Percentiles rank a stretch among this genome's conserved stretches.
These are phyloP conservation scores for Triops longicaudatus DNA, from an alignment of 1,140 invertebrate species.

Conservation along the genomic window DNA sequence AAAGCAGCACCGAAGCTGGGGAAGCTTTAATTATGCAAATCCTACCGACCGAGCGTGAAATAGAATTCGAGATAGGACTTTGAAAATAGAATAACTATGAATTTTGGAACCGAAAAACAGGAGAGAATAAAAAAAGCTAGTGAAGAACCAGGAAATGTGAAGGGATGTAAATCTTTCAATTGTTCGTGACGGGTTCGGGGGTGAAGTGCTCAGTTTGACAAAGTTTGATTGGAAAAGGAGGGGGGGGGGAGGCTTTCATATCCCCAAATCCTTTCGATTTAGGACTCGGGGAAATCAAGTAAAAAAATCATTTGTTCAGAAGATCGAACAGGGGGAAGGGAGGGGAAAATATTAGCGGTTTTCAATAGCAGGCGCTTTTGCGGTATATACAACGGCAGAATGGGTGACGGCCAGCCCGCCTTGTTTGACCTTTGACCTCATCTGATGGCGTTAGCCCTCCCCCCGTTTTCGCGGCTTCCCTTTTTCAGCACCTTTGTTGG, in stretches of 20 bases:
- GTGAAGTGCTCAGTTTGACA: neutral
- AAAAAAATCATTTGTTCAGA: neutral
- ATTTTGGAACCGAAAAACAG: conserved; percentile 25
- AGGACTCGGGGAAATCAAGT: neutral
- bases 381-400: neutral
- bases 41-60: conserved; percentile 18
- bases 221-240: neutral
- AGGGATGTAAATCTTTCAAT: conserved; percentile 15
- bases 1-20: neutral
- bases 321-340: neutral
- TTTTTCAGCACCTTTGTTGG: conserved; percentile 1
- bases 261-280: neutral
- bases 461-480: conserved; percentile 13
- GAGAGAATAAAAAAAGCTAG: conserved; percentile 29
- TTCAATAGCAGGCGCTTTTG: neutral
- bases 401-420: neutral
- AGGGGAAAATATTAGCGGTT: neutral
- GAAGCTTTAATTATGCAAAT: conserved; percentile 2
- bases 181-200: conserved; percentile 23
- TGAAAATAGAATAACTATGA: conserved; percentile 17
- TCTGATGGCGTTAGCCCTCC: neutral
- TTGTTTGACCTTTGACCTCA: conserved; percentile 9
- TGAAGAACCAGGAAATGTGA: conserved; percentile 23
- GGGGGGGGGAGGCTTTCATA: neutral
- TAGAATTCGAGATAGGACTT: neutral